Evolutionary conservation across 2,888 invertebrate genomes (phyloP), one percentile per base, ranked within the genome.

Genomic region (Orthosia gothica): DNA sequence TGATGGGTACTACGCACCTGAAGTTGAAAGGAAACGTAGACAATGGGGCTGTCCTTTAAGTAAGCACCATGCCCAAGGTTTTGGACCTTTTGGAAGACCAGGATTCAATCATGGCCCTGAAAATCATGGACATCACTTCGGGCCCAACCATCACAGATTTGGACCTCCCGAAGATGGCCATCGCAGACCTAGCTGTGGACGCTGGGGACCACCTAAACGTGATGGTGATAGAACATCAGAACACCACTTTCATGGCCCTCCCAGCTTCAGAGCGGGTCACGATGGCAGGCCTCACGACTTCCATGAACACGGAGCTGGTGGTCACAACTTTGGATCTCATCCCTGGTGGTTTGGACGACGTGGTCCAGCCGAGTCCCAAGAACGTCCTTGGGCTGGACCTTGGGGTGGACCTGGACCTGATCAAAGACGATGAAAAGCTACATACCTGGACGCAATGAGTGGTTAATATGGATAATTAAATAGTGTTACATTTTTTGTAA

Each of bases 311-410:
- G 32, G 32, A 49, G 16, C 69, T n/a, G 16, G 4, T 11, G n/a
- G 15, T 12, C 23, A 47, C 11, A 15, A 55, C 18, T 23, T 47
- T 0, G 59, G 77, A 40, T 11, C 59, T 49, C 32, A n/a, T 45
- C 5, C 4, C 18, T 77, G 78, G 74, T 76, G 76, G 79, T 71
- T 64, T 49, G 58, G 62, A 26, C 58, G 50, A n/a, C 79, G 79
- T 15, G 50, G 62, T 13, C n/a, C 62, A n/a, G 7, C 32, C 15
- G 71, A 76, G 26, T 45, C 45, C 5, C 12, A 47, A 18, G 62
- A 52, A 52, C 45, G 62, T 47, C 47, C 57, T 0, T 62, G 32
- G 32, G 2, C 3, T 50, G 50, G 75, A 45, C 45, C 50, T 62
- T 57, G n/a, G 23, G 11, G 4, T 26, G 61, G 70, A 50, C 26